These are phyloP conservation scores for Smithornis capensis DNA, from an alignment of 2,113 vertebrate genomes.

Conservation along the genomic window DNA sequence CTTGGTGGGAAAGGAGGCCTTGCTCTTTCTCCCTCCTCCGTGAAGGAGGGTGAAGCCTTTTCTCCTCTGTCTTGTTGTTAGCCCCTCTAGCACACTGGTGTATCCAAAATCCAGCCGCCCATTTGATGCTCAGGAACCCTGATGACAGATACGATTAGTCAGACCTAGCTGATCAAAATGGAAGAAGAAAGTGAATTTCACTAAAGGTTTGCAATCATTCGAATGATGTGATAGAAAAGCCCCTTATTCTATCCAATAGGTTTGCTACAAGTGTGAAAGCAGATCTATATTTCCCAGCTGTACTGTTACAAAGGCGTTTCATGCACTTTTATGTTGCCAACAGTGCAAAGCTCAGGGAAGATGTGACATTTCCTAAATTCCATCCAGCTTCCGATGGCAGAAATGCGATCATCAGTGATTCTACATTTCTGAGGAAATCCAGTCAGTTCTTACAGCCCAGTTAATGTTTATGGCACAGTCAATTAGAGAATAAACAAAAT, in stretches of 20 bases:
- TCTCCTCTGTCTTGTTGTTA: not conserved
- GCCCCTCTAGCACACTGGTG: not conserved
- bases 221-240: not conserved
- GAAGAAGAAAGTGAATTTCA: not conserved
- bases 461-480: not conserved
- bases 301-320: not conserved
- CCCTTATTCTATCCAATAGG: not conserved
- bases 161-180: not conserved
- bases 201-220: not conserved
- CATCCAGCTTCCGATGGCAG: not conserved
- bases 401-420: not conserved
- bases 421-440: not conserved
- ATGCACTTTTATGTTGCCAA: not conserved
- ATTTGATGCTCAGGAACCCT: not conserved
- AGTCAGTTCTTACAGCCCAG: not conserved
- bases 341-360: not conserved
- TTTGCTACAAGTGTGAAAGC: not conserved
- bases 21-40: not conserved
- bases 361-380: not conserved
- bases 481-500: slow-evolving; percentile 8
- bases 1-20: not conserved
- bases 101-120: not conserved
- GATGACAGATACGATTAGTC: not conserved
- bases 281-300: not conserved
- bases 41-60: not conserved